phyloP scores from a whole-genome alignment of 2,888 invertebrate species.

The Protodeltote pygarga region DNA sequence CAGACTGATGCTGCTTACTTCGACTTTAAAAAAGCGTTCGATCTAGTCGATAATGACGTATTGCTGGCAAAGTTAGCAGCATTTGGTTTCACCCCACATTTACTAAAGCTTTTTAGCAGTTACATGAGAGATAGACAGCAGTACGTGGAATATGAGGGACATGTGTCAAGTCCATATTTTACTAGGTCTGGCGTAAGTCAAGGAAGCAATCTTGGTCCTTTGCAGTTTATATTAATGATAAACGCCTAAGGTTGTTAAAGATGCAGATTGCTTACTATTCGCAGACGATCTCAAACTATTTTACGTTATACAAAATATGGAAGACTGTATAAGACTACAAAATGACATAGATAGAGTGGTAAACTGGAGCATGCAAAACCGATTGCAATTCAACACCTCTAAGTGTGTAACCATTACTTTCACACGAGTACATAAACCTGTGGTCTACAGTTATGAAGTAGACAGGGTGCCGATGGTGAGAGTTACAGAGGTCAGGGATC shows the following conservation, averaged over 20 bases:
- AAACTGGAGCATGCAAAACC: constrained; percentile 4
- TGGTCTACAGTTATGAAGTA: background rate
- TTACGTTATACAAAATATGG: background rate
- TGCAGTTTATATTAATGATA: constrained; percentile 5
- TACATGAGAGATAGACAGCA: constrained; percentile 10
- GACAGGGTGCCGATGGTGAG: background rate
- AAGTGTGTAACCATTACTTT: constrained; percentile 6
- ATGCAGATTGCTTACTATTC: constrained; percentile 4
- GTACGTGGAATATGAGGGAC: constrained; percentile 3
- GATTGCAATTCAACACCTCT: constrained; percentile 2
- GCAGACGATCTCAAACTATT: constrained; percentile 5
- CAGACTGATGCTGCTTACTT: constrained; percentile 10
- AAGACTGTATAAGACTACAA: background rate
- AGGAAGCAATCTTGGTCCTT: constrained; percentile 1
- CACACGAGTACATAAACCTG: background rate
- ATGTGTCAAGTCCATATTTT: background rate
- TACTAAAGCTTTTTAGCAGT: constrained; percentile 1
- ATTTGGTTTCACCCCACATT: constrained; percentile 11
- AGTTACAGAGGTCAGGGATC: constrained; percentile 1
- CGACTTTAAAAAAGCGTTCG: constrained; percentile 16
- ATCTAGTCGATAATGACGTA: constrained; percentile 12
- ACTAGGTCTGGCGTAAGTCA: constrained; percentile 4
- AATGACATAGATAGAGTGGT: constrained; percentile 1
- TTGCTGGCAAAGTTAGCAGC: constrained; percentile 12
- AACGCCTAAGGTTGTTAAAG: background rate